Base-by-base conservation (phyloP, 2,113 vertebrate species). In the Silurus glanis region DNA sequence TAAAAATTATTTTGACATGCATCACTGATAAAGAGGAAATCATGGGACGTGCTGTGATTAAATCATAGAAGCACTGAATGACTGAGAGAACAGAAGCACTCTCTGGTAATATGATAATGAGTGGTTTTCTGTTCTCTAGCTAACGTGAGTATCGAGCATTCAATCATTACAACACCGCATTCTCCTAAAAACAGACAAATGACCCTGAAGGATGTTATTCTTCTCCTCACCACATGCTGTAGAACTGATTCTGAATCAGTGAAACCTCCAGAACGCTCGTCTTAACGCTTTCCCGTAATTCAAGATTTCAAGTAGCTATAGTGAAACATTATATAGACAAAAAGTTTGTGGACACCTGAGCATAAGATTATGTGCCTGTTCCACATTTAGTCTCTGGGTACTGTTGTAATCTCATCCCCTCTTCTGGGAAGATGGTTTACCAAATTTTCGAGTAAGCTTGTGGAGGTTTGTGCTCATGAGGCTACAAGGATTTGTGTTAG, bases 51-150 rank as follows among this genome's bases (percentile, higher is more conserved):
- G 8, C 5, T 5, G 10, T 61, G n/a, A 59, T 37, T 64, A 49
- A 49, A 81, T n/a, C 5, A 37, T 3, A 28, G 9, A 81, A 21
- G 9, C 10, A 47, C 8, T 59, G 8, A 80, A 58, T 61, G 79
- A 81, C 56, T 61, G 21, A 23, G 19, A 45, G 12, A 13, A 19
- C 56, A 64, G 80, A 59, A 49, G 19, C 21, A 25, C 12, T 3
- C 4, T 13, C 72, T 28, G 76, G 14, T 64, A 19, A 81, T 2
- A 81, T 81, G 79, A 19, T 81, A 81, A 81, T 81, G 14, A n/a
- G 19, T 64, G 58, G 8, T 47, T 62, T 49, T 12, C n/a, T 61
- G 23, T 76, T 53, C 28, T 61, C 28, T 19, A 59, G 56, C 28
- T 45, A 9, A 37, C 9, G 25, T 56, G 25, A 58, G 55, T 17